phyloP scores from a whole-genome alignment of 2,797 vertebrate genomes.

The Bradypodion pumilum region DNA sequence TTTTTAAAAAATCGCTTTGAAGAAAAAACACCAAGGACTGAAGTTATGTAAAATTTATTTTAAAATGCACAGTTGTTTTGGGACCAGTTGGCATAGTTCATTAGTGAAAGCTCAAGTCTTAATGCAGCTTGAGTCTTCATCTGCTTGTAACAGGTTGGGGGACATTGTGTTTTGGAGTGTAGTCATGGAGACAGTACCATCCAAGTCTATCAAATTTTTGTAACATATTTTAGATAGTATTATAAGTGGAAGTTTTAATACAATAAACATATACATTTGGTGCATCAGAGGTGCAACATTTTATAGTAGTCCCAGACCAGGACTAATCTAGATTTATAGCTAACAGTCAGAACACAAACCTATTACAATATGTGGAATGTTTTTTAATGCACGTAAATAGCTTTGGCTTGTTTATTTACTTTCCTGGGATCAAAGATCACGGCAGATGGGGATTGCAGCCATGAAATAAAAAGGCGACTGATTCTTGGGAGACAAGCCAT shows the following conservation, averaged over 20 bases:
- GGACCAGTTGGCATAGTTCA: conserved; percentile 20
- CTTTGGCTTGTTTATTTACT: neutral
- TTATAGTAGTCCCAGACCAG: conserved; percentile 10
- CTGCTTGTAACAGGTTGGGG: conserved; percentile 21
- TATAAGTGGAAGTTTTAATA: conserved; percentile 3
- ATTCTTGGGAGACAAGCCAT: no score
- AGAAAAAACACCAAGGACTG: neutral
- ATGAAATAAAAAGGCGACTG: no score
- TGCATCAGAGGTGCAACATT: conserved; percentile 1
- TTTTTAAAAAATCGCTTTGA: neutral
- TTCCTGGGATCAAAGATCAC: no score
- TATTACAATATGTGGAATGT: neutral
- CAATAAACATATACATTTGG: conserved; percentile 19
- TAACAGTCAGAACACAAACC: neutral
- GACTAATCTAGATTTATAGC: neutral
- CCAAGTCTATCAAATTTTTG: neutral
- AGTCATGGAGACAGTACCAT: conserved; percentile 19
- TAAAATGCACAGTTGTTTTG: conserved; percentile 5
- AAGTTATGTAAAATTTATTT: conserved; percentile 2
- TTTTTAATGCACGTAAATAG: neutral
- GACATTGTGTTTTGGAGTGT: conserved; percentile 30
- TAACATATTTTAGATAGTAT: conserved; percentile 10
- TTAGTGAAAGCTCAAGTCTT: conserved; percentile 26
- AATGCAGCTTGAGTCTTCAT: conserved; percentile 12
- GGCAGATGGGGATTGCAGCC: no score